Evolutionary conservation across 2,888 invertebrate genomes (phyloP), one percentile per base, ranked within the genome.

Genomic region (Hymenopus coronatus): DNA sequence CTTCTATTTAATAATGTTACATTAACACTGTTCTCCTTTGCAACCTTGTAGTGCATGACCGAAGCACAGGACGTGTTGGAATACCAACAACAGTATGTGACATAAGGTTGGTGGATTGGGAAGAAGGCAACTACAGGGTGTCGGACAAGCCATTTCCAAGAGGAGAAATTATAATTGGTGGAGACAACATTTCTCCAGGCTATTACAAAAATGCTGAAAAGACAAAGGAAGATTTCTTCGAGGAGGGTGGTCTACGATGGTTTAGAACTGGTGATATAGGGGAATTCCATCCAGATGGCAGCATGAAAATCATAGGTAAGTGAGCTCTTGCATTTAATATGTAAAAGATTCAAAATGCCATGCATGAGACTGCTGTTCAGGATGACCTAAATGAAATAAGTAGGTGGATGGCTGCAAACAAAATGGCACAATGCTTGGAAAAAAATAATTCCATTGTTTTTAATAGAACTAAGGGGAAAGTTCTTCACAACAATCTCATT

Each of bases 261-360:
- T 99, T 99, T 95, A 96, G 96, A 92, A 98, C 98, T 27, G 99
- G 99, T 1, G 99, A 99, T 94, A 97, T 99, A 93, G 99, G 97
- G 3, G 98, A 99, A 94, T 94, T 99, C 92, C 97, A 98, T 92
- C 95, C 95, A 83, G 99, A 99, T 93, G 99, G 99, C 33, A 97
- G 97, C 92, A 96, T 99, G 91, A 98, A 97, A 94, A 99, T 99
- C 92, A 99, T 99, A 92, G 99, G 99, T 98, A 92, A 93, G 94
- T 88, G 6, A 70, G 20, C 4, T 9, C 40, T n/a, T n/a, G n/a
- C n/a, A n/a, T n/a, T n/a, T n/a, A n/a, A n/a, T n/a, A n/a, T n/a
- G n/a, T n/a, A n/a, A n/a, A n/a, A n/a, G n/a, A n/a, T n/a, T n/a
- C n/a, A n/a, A n/a, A n/a, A n/a, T n/a, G n/a, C n/a, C n/a, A n/a